These are phyloP conservation scores for Plectropomus leopardus DNA, from an alignment of 2,113 vertebrate genomes.

Conservation along the genomic window DNA sequence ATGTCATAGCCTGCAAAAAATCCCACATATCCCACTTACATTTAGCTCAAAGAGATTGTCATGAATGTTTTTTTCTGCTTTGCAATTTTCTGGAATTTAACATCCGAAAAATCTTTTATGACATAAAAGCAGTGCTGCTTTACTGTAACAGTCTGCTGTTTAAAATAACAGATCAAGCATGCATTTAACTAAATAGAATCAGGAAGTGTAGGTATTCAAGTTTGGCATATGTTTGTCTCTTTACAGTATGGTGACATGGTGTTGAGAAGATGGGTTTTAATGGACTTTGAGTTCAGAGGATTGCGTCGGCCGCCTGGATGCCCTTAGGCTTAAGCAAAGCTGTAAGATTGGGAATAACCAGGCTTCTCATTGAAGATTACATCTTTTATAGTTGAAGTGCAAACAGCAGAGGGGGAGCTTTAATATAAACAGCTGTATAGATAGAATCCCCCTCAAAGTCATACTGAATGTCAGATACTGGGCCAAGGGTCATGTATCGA, in stretches of 20 bases:
- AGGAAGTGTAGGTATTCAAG: neutral
- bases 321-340: constrained; percentile 9
- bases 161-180: neutral
- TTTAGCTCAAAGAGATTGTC: constrained; percentile 17
- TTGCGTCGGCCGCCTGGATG: neutral
- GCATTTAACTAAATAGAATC: neutral
- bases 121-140: neutral
- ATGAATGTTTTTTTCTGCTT: neutral
- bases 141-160: neutral
- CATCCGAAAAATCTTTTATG: constrained; percentile 13
- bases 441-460: constrained; percentile 59
- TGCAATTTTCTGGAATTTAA: constrained; percentile 6
- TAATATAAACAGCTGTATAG: constrained; percentile 15
- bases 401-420: constrained; percentile 16
- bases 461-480: constrained; percentile 65
- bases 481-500: constrained; percentile 70
- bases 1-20: constrained; percentile 9
- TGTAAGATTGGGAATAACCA: constrained; percentile 13
- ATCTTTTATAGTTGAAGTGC: constrained; percentile 4
- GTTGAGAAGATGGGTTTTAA: constrained; percentile 9
- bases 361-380: neutral
- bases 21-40: constrained; percentile 20
- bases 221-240: neutral
- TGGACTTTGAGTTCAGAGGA: neutral
- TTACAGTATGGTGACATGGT: neutral